Conservation (phyloP, 2,797 vertebrate genomes). For the Enteromius mattozi region DNA sequence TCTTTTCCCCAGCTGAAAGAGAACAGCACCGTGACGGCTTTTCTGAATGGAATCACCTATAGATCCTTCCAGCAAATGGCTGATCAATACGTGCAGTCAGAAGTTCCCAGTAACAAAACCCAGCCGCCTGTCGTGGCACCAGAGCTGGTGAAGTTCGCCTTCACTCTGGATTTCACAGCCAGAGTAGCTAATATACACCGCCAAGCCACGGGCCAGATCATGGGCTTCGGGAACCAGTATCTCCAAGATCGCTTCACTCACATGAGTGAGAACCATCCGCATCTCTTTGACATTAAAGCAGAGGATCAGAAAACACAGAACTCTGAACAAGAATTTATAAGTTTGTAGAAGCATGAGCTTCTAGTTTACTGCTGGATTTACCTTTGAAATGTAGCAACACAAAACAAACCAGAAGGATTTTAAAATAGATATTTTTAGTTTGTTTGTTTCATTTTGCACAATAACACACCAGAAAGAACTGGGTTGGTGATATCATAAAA, state of each 20-base stretch:
- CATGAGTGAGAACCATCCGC: constrained; percentile 54
- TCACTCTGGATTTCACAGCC: constrained; percentile 83
- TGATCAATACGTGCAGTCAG: constrained; percentile 76
- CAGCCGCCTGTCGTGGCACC: constrained; percentile 63
- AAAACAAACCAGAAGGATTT: not conserved
- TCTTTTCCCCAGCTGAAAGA: constrained; percentile 78
- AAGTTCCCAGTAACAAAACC: constrained; percentile 50
- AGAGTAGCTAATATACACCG: constrained; percentile 78
- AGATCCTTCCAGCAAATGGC: constrained; percentile 85
- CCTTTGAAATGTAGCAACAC: not conserved
- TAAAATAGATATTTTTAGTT: not conserved
- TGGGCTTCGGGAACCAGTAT: constrained; percentile 83
- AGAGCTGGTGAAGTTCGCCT: constrained; percentile 83
- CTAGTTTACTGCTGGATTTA: not conserved
- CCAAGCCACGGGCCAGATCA: constrained; percentile 81
- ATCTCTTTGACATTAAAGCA: constrained; percentile 13
- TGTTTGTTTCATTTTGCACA: not conserved
- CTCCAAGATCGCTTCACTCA: constrained; percentile 79
- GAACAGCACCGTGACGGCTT: constrained; percentile 74
- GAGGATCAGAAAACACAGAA: constrained; percentile 11
- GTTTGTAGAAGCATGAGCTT: constrained; percentile 28
- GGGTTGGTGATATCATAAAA: not conserved
- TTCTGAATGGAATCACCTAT: constrained; percentile 83
- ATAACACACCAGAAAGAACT: not conserved
- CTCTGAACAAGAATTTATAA: not conserved